Conservation (phyloP, 1,140 invertebrate species). For the Rhagoletis zephyria region DNA sequence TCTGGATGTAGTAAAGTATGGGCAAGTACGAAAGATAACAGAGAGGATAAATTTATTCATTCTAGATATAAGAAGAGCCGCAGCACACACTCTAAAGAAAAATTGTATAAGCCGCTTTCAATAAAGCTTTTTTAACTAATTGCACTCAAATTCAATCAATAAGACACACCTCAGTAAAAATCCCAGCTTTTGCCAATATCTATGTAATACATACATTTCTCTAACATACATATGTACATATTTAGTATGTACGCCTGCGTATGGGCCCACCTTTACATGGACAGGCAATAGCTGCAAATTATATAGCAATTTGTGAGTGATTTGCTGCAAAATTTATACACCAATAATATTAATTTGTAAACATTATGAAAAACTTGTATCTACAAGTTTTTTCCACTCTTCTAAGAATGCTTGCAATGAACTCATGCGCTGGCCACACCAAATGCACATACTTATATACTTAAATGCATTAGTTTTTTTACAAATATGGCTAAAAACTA, state of each 20-base stretch:
- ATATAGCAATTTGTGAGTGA: conserved; percentile 57
- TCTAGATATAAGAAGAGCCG: too few relatives aligned
- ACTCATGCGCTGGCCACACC: neutral
- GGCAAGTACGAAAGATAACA: too few relatives aligned
- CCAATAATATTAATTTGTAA: conserved; percentile 62
- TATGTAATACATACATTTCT: too few relatives aligned
- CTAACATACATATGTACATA: neutral
- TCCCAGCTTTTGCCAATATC: too few relatives aligned
- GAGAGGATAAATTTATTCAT: too few relatives aligned
- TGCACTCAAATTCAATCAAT: too few relatives aligned
- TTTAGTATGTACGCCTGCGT: neutral
- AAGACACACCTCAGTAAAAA: too few relatives aligned
- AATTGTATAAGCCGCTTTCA: too few relatives aligned
- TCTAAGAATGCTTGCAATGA: conserved; percentile 49
- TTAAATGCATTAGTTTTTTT: neutral
- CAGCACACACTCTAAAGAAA: too few relatives aligned
- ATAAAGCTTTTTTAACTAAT: too few relatives aligned
- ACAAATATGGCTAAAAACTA: neutral
- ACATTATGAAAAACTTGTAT: conserved; percentile 57
- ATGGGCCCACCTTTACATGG: neutral
- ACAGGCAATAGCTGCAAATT: conserved; percentile 59
- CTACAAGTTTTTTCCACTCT: neutral
- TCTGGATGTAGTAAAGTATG: too few relatives aligned
- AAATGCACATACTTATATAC: neutral
- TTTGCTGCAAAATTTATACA: conserved; percentile 57